Evolutionary conservation across 2,797 vertebrate genomes (phyloP).

Genomic region (Gymnodraco acuticeps): DNA sequence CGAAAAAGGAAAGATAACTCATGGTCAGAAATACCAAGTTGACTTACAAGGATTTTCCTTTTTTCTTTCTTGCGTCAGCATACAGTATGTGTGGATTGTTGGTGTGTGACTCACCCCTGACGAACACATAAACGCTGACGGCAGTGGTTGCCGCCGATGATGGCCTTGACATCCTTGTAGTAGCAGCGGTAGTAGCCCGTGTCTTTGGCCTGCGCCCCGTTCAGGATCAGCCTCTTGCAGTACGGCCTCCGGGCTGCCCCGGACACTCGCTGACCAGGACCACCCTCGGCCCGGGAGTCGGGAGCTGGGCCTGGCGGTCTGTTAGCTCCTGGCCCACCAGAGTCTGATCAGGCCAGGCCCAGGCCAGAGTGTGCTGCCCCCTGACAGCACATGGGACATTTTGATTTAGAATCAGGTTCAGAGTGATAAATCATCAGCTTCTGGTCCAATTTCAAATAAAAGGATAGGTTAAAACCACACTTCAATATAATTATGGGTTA

Average conservation of each 20-base stretch:
- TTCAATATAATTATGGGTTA: neutral
- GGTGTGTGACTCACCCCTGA: slow-evolving; percentile 88
- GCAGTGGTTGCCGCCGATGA: slow-evolving; percentile 93
- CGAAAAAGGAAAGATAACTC: neutral
- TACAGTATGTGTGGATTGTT: neutral
- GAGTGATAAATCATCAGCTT: neutral
- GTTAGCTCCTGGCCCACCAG: slow-evolving; percentile 83
- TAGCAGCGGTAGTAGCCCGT: slow-evolving; percentile 93
- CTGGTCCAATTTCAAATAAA: neutral
- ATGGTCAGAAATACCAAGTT: neutral
- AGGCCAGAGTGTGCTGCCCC: slow-evolving; percentile 93
- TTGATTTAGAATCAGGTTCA: neutral
- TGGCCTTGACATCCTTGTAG: slow-evolving; percentile 90
- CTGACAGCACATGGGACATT: slow-evolving; percentile 74
- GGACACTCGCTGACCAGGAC: slow-evolving; percentile 88
- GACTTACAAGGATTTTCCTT: neutral
- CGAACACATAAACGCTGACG: slow-evolving; percentile 90
- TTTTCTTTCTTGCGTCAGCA: neutral
- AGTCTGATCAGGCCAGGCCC: slow-evolving; percentile 91
- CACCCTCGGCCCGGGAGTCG: slow-evolving; percentile 49
- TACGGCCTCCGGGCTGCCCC: slow-evolving; percentile 88
- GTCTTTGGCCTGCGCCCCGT: slow-evolving; percentile 82
- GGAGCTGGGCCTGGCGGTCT: slow-evolving; percentile 73
- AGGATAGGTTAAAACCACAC: neutral
- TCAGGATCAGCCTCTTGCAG: slow-evolving; percentile 93